Base-by-base conservation (phyloP, 1,140 invertebrate species). In the Diachasmimorpha longicaudata region DNA sequence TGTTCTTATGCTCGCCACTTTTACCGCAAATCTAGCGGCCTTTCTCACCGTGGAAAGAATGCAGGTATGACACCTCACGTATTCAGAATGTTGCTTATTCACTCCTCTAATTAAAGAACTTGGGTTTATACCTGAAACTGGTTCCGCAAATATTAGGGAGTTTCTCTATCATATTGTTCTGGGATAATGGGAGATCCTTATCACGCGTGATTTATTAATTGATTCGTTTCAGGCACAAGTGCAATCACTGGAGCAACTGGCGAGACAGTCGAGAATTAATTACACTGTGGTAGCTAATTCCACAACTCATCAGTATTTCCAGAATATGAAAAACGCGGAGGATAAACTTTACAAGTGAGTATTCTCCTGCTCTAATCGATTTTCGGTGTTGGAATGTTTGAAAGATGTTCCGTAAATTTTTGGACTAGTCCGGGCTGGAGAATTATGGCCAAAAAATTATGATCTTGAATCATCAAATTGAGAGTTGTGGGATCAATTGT, bases 11-110 rank as follows among this genome's bases (percentile, higher is more conserved):
- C 84, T 97, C 79, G 96, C 96, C 0, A 97, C 98, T 0, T 99
- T 99, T 86, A 99, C 98, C 0, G 98, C 98, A 4, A 99, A 99
- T 87, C 89, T 99, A 78, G 98, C 98, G 4, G 97, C 97, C 1
- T 98, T 99, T 86, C 91, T 99, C 0, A 99, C 97, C 0, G 97
- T 99, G 2, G 97, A 97, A 88, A 92, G 96, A 84, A 98, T 98
- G 97, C 96, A 96, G 91, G 94, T 94, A 85, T 74, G 46, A 21
- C 16, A 21, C 21, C 48, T 72, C 11, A 39, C 48, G 11, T 16
- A 39, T 44, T 21, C 0, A 31, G 9, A 8, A 71, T 52, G 42
- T 46, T 70, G 19, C 2, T 36, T 31, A 58, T 36, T 72, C 39
- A 42, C 11, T 42, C 13, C 13, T 42, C 39, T 42, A 42, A 42